Evolutionary conservation across 2,113 vertebrate species (phyloP), one percentile per base, ranked within the genome.

Genomic region (Rallus limicola): DNA sequence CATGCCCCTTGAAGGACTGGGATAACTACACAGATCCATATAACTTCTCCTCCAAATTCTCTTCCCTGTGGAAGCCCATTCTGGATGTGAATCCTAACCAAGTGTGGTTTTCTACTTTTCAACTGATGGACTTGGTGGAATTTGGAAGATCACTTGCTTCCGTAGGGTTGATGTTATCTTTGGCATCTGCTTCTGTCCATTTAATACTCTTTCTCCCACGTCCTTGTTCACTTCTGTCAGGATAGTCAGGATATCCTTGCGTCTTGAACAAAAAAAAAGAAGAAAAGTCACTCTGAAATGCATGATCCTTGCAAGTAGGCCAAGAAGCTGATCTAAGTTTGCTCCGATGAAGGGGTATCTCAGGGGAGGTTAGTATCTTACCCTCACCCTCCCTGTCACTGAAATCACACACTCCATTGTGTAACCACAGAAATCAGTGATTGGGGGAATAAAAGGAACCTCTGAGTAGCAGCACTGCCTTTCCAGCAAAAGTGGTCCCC

Each of bases 171-270:
- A 94, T 60, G 29, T 87, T 91, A 96, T 95, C 84, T 95, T 78
- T 60, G 96, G 94, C 94, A 97, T 96, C 79, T 97, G 96, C 60
- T 97, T 96, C 53, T 0, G 33, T 69, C 79, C 72, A 2, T 7
- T 17, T 31, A 97, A 56, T 12, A 85, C 65, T 81, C 0, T 71
- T 74, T 11, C 0, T 88, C 70, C 92, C 52, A 97, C 86, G 55
- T 94, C 88, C 10, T 68, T 55, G 79, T 94, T 97, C 82, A 97
- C 97, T 67, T 93, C 63, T 55, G 96, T 96, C 86, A 97, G 92
- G 92, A 97, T 97, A 70, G 82, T 15, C 26, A 79, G 0, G 2
- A 97, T 52, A 79, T 97, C 86, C 34, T 13, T 1, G 0, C 2
- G 6, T 1, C 97, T 97, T 69, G 77, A 95, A 88, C 10, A 87